Evolutionary conservation across 2,113 vertebrate species (phyloP), one percentile per base, ranked within the genome.

Genomic region (Pedionomus torquatus): DNA sequence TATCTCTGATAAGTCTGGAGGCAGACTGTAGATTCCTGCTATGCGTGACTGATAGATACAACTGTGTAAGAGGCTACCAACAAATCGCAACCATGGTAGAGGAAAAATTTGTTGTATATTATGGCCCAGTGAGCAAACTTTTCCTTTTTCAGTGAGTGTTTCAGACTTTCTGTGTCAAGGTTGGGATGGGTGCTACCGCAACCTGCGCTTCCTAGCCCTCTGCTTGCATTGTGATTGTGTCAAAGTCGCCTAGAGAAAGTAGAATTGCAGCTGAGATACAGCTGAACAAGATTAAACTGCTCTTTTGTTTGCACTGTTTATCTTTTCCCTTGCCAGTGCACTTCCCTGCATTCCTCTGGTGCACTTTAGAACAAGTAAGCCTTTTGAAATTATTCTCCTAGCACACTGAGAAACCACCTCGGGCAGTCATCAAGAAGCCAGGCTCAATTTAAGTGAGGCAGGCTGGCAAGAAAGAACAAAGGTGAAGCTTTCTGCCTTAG

Each of bases 401-500:
- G 49, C 72, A 66, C 86, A 70, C 61, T 58, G 80, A 95, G 44
- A 92, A 93, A 82, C 10, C 43, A 86, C 90, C 83, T 81, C 55
- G 14, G 89, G 91, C 91, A 60, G 54, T 66, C 75, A 20, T 91
- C 70, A 90, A 80, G 89, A 88, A 60, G 24, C 58, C 64, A 95
- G 84, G 70, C 79, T 90, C 46, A 88, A 52, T 94, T 68, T 90
- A 83, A 93, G 87, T 57, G 89, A 89, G 83, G 77, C 83, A 43
- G 39, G 51, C 58, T 60, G 74, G 61, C 75, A 94, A 86, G 85
- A 82, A 95, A 69, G 89, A 93, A 64, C 77, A 84, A 95, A 90
- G 92, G 90, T 95, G 92, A 92, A 93, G 83, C 39, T 82, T 93
- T 90, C 92, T 91, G 76, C 85, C 79, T 68, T 43, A 66, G 44